Percentiles rank a stretch among this genome's conserved stretches.
Conservation (phyloP, 92 coral and sea anemone species). For the Meandrina meandrites region DNA sequence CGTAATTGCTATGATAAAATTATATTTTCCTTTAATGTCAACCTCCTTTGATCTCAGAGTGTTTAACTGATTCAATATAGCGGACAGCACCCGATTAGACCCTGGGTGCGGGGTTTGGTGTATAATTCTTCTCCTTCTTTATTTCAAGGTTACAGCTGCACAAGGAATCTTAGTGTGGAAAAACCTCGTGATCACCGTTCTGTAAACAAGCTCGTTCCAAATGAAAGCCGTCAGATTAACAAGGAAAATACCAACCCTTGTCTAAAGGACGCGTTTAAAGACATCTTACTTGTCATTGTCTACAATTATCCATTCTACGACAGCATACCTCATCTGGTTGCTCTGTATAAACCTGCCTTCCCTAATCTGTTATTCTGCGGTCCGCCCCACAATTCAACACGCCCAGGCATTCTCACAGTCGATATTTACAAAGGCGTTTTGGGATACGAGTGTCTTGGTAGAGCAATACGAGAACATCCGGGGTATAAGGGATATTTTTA, state of each 20-base stretch:
- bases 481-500: conserved; percentile 87
- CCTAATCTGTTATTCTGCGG: conserved; percentile 79
- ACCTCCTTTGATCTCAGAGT: background rate
- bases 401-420: conserved; percentile 58
- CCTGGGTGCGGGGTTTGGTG: background rate
- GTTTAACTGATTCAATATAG: too few species aligned
- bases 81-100: background rate
- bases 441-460: conserved; percentile 89
- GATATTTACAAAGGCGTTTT: conserved; percentile 75
- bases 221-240: background rate
- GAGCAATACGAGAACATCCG: conserved; percentile 77
- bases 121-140: background rate
- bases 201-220: background rate
- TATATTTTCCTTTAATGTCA: too few species aligned
- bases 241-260: conserved; percentile 44
- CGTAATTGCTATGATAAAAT: too few species aligned
- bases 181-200: background rate
- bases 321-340: conserved; percentile 64
- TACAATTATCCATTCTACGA: conserved; percentile 85
- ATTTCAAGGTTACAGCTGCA: conserved; percentile 15
- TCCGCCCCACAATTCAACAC: conserved; percentile 60
- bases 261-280: conserved; percentile 73
- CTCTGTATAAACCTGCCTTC: conserved; percentile 73
- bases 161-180: background rate
- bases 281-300: conserved; percentile 71